These are phyloP conservation scores for Rotaria sp. DNA, from an alignment of 2,888 invertebrate genomes.

Conservation along the genomic window DNA sequence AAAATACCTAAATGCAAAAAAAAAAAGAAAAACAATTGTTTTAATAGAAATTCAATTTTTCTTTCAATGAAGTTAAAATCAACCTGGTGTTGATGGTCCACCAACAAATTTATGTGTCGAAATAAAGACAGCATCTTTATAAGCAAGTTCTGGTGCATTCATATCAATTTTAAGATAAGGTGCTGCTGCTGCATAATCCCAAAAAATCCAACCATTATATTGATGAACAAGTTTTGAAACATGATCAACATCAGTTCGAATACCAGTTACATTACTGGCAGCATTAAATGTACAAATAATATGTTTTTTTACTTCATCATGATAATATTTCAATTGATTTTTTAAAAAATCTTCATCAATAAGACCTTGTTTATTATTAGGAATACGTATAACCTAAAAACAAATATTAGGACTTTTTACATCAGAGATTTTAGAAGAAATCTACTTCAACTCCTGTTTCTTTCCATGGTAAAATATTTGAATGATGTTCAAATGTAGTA, in stretches of 20 bases:
- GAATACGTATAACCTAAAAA: neutral
- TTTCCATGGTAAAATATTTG: conserved; percentile 47
- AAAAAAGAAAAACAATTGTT: too few relatives aligned
- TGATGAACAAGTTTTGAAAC: too few relatives aligned
- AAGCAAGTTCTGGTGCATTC: conserved; percentile 41
- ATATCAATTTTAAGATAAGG: conserved; percentile 41
- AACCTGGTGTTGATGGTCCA: conserved; percentile 73
- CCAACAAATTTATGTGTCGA: too few relatives aligned
- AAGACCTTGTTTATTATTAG: conserved; percentile 39
- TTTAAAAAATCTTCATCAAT: conserved; percentile 43
- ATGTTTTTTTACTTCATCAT: neutral
- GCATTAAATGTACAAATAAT: conserved; percentile 41
- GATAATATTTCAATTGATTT: conserved; percentile 42
- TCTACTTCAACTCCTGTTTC: too few relatives aligned
- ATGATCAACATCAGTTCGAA: conserved; percentile 44
- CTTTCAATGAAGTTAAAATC: conserved; percentile 33
- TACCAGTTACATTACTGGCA: conserved; percentile 47
- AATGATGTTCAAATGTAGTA: conserved; percentile 48
- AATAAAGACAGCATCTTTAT: conserved; percentile 82
- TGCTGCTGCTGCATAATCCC: conserved; percentile 46
- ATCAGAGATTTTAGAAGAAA: too few relatives aligned
- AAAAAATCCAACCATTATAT: too few relatives aligned
- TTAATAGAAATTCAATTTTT: too few relatives aligned
- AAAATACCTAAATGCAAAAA: conserved; percentile 44
- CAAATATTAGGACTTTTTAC: too few relatives aligned